Evolutionary conservation across 2,888 invertebrate species (phyloP), one percentile per base, ranked within the genome.

Genomic region (Tridacna crocea): DNA sequence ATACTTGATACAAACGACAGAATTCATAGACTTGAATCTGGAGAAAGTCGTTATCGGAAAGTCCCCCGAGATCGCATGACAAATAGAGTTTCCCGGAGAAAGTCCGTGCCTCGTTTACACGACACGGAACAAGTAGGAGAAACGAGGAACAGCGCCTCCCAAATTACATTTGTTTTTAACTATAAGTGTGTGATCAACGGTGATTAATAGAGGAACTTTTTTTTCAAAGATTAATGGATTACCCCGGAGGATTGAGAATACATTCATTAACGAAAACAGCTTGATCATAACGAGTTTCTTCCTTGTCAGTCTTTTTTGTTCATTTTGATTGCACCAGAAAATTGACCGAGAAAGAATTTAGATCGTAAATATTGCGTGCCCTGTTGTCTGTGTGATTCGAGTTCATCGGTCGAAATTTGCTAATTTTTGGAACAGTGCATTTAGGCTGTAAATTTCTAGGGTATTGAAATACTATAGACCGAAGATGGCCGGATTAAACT

Each of bases 11-110:
- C 46, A 46, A 36, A 66, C 66, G 46, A 66, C 66, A 66, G 27
- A 66, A 36, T 36, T 46, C 66, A 66, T 66, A 66, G 66, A 66
- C 66, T 66, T 8, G 36, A 10, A 26, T 66, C 66, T 46, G 36
- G n/a, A 66, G 66, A 66, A 36, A 66, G 46, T 66, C 46, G 66
- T 66, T 66, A 66, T 66, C 66, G 15, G 6, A 46, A 6, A 36
- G 36, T 27, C 66, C 66, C 66, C 12, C 13, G n/a, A n/a, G 66
- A 46, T 46, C 66, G 27, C 17, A 66, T 66, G 66, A 66, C 66
- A 66, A 66, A 66, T 66, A 46, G 66, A 46, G 66, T 66, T 66
- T 66, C 46, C 46, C 36, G 36, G 36, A 66, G 36, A 46, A 19
- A 12, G 36, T 66, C 17, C 66, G 46, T 66, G 66, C 46, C 36